Conservation (phyloP, 2,113 vertebrate species). For the Laticauda laticaudata region DNA sequence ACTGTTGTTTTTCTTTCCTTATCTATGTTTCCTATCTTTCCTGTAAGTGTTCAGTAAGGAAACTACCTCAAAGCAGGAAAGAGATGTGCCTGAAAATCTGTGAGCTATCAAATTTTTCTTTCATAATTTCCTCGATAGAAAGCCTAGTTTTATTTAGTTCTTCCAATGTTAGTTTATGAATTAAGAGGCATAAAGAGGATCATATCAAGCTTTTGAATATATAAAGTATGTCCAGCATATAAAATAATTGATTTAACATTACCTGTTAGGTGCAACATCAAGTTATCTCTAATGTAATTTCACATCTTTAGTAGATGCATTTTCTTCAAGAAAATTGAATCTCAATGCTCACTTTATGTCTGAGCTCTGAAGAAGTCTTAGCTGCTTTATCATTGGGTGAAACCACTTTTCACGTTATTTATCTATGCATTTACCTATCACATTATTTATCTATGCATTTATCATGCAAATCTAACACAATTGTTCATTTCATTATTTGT, state of each 20-base stretch:
- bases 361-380: not conserved
- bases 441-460: not conserved
- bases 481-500: not conserved
- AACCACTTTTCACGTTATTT: not conserved
- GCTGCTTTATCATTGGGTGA: not conserved
- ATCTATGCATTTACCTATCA: not conserved
- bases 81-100: slow-evolving; percentile 34
- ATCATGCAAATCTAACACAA: not conserved
- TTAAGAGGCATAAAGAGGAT: not conserved
- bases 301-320: not conserved
- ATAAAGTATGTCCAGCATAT: too few relatives aligned
- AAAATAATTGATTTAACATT: not conserved
- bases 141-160: not conserved
- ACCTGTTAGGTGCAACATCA: not conserved
- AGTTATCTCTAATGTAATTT: not conserved
- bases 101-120: not conserved
- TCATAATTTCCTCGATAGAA: not conserved
- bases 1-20: slow-evolving; percentile 58
- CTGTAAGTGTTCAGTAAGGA: slow-evolving; percentile 61
- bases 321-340: not conserved
- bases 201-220: not conserved
- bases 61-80: slow-evolving; percentile 59
- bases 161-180: not conserved
- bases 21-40: slow-evolving; percentile 51
- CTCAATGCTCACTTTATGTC: not conserved